Evolutionary conservation across 2,797 vertebrate species (phyloP), one percentile per base, ranked within the genome.

Genomic region (Pelodytes ibericus): DNA sequence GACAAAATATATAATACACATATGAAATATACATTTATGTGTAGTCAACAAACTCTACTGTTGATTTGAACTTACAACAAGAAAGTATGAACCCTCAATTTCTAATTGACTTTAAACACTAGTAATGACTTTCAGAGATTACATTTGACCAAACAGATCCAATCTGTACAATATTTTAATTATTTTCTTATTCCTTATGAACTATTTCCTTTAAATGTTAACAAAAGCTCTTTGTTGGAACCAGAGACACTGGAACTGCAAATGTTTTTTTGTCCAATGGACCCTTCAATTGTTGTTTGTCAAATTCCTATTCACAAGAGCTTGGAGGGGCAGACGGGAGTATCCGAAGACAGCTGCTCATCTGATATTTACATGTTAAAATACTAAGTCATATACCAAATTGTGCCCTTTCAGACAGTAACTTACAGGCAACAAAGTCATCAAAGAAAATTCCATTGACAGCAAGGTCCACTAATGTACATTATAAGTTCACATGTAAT

Each of bases 361-460:
- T 64, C 4, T 62, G 7, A 16, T 8, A 70, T 62, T 69, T 47
- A 31, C 31, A 44, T 77, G 25, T 57, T 20, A 57, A 77, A 44
- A 22, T 57, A n/a, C 16, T 22, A 13, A 44, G 41, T 44, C 5
- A 49, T 16, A 5, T 36, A 51, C 7, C 18, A 27, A 51, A 67
- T 13, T 24, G 8, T 8, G 3, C 11, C 11, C 24, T 53, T 24
- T 6, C 22, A 53, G 11, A 53, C 11, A 53, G 36, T n/a, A n/a
- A 39, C 36, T 39, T 39, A 39, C n/a, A n/a, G n/a, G n/a, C n/a
- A n/a, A n/a, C n/a, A n/a, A n/a, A n/a, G n/a, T n/a, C n/a, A n/a
- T n/a, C n/a, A n/a, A n/a, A n/a, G n/a, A n/a, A n/a, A n/a, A n/a
- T n/a, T n/a, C n/a, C n/a, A n/a, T n/a, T n/a, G n/a, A n/a, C 36